Evolutionary conservation across 2,797 vertebrate genomes (phyloP).

Genomic region (Leontopithecus rosalia): DNA sequence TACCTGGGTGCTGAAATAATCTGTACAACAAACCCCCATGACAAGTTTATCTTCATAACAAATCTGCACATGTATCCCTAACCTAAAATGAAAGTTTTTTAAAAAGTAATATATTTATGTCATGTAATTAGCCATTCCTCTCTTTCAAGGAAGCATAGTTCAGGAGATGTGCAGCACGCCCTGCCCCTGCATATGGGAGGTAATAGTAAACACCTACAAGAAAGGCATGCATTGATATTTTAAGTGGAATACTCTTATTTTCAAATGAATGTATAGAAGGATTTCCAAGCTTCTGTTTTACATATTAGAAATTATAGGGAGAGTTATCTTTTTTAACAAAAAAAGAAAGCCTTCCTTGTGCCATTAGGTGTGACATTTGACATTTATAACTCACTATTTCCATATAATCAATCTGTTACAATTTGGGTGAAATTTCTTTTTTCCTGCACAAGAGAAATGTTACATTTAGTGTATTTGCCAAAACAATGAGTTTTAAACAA

Average conservation of each 20-base stretch:
- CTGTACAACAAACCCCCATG: not conserved
- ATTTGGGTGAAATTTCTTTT: slow-evolving; percentile 39
- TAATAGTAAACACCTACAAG: not conserved
- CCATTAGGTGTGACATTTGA: not conserved
- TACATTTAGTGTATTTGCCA: slow-evolving; percentile 18
- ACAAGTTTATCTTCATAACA: not conserved
- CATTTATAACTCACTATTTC: slow-evolving; percentile 8
- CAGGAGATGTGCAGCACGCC: not conserved
- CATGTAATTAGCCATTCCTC: slow-evolving; percentile 9
- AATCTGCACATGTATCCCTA: not conserved
- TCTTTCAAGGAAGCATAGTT: slow-evolving; percentile 7
- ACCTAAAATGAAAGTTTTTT: not conserved
- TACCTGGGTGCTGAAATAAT: not conserved
- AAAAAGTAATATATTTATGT: not conserved
- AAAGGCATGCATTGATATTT: not conserved
- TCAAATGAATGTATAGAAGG: slow-evolving; percentile 1
- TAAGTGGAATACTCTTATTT: slow-evolving; percentile 28
- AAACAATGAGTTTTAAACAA: slow-evolving; percentile 40
- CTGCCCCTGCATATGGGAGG: not conserved
- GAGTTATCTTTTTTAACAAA: not conserved
- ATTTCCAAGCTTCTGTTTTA: slow-evolving; percentile 7
- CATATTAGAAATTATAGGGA: not conserved
- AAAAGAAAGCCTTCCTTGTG: not conserved
- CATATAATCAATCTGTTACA: not conserved
- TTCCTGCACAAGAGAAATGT: slow-evolving; percentile 37